Evolutionary conservation across 2,113 vertebrate genomes (phyloP), one percentile per base, ranked within the genome.

Genomic region (Seriola quinqueradiata): DNA sequence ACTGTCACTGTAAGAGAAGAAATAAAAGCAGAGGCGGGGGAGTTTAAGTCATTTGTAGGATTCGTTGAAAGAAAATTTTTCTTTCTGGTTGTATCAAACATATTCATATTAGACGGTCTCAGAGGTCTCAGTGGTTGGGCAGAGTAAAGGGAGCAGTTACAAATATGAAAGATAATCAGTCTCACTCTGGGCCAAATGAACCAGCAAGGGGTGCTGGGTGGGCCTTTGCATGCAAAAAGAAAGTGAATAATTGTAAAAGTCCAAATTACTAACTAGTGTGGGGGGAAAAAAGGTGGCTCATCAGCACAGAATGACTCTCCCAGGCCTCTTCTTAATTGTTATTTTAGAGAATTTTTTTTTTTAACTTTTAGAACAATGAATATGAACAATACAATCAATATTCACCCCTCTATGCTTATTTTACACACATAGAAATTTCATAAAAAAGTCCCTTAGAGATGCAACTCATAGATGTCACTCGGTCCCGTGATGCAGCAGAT

Each of bases 51-150:
- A 60, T 59, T 40, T 34, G 36, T 7, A n/a, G 38, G 36, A 46
- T 34, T 5, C 63, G 34, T 70, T 40, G 28, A 80, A 23, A 38
- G 9, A 48, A 38, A 58, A 55, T 75, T 81, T 63, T 65, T 42
- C 25, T 46, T 54, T 32, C 17, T 23, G 34, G 12, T n/a, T 1
- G 1, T 11, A 67, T 72, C 70, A 67, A 50, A 81, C 42, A 23
- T 34, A 59, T 68, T 44, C 55, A 28, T 68, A 50, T 42, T 11
- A 48, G 40, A 48, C 8, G 5, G 70, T 69, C 63, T 67, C 60
- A 5, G 28, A 60, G 69, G 77, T 48, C 68, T 55, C 40, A 0
- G 50, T 13, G 42, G 32, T 48, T 21, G 50, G 23, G 48, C 19
- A 9, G 48, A 64, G 19, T 25, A 64, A 72, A 64, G 64, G 55